A percentile compares a stretch with the other conserved stretches of the same genome.
Conservation (phyloP, 2,797 vertebrate genomes). For the Macroramphosus scolopax region DNA sequence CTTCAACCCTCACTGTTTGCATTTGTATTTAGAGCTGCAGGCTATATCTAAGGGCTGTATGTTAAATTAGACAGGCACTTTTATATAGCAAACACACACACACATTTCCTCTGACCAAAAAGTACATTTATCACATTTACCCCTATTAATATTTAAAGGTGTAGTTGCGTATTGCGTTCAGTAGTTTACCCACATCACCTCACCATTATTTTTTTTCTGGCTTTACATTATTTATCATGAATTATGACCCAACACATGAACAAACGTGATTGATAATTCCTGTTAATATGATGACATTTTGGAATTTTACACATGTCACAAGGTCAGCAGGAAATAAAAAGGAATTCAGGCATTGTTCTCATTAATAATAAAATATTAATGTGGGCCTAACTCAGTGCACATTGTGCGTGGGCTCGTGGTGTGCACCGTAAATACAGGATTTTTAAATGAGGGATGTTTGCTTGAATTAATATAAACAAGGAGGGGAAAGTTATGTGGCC, state of each 20-base stretch:
- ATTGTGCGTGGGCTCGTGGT: constrained; percentile 9
- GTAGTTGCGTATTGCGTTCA: background rate
- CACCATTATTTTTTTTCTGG: constrained; percentile 17
- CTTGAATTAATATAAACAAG: constrained; percentile 48
- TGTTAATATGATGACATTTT: constrained; percentile 29
- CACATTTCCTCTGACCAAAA: constrained; percentile 13
- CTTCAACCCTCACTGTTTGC: constrained; percentile 26
- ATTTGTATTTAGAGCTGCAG: constrained; percentile 44
- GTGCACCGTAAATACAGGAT: constrained; percentile 28
- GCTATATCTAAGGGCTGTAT: too few species aligned
- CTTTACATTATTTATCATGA: constrained; percentile 19
- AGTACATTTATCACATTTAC: constrained; percentile 21
- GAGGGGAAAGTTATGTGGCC: constrained; percentile 62
- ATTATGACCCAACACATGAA: constrained; percentile 24
- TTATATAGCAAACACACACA: constrained; percentile 13
- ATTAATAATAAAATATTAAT: constrained; percentile 53
- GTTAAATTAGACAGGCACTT: constrained; percentile 20
- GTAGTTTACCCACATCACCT: constrained; percentile 6
- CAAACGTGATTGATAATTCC: constrained; percentile 59
- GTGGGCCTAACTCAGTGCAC: constrained; percentile 1
- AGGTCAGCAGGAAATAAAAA: constrained; percentile 46
- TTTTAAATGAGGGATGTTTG: constrained; percentile 49
- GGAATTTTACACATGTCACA: constrained; percentile 37
- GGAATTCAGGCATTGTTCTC: constrained; percentile 35
- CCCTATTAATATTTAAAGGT: constrained; percentile 15